phyloP scores from a whole-genome alignment of 30 jellyfish, hydroid and myxozoan genomes.

The Aurelia sp. region DNA sequence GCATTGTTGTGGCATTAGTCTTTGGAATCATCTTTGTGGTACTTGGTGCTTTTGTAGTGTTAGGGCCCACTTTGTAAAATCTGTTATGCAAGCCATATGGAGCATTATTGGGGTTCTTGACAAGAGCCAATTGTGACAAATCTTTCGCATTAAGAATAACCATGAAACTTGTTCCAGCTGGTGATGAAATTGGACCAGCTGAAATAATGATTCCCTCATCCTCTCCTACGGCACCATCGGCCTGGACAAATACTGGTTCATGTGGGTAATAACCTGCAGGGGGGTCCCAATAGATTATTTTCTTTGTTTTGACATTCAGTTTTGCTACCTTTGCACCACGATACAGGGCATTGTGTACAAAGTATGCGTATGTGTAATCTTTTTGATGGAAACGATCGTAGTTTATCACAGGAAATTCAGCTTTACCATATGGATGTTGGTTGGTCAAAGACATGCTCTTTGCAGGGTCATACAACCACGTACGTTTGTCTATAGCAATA shows the following conservation, averaged over 20 bases:
- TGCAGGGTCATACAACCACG: conserved; percentile 57
- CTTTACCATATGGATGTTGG: conserved; percentile 55
- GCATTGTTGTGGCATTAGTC: not conserved
- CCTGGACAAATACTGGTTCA: conserved; percentile 68
- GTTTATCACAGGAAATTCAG: conserved; percentile 54
- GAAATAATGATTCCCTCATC: conserved; percentile 61
- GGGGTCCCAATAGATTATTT: conserved; percentile 47
- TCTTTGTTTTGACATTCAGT: conserved; percentile 61
- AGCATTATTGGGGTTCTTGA: conserved; percentile 62
- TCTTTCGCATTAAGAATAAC: conserved; percentile 62
- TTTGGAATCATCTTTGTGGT: not conserved
- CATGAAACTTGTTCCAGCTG: conserved; percentile 66
- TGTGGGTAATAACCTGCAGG: conserved; percentile 72
- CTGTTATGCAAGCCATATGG: conserved; percentile 59
- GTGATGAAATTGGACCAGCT: conserved; percentile 65
- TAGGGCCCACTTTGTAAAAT: conserved; percentile 23
- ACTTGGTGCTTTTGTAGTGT: not conserved
- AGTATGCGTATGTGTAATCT: conserved; percentile 58
- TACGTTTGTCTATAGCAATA: conserved; percentile 54
- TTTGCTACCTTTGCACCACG: conserved; percentile 43
- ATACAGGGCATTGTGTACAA: conserved; percentile 53
- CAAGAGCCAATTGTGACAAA: conserved; percentile 56
- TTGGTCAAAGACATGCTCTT: conserved; percentile 44
- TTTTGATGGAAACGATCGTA: conserved; percentile 55
- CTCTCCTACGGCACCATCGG: conserved; percentile 42